These are phyloP conservation scores for Semicossyphus pulcher DNA, from an alignment of 2,113 vertebrate species.

Conservation along the genomic window DNA sequence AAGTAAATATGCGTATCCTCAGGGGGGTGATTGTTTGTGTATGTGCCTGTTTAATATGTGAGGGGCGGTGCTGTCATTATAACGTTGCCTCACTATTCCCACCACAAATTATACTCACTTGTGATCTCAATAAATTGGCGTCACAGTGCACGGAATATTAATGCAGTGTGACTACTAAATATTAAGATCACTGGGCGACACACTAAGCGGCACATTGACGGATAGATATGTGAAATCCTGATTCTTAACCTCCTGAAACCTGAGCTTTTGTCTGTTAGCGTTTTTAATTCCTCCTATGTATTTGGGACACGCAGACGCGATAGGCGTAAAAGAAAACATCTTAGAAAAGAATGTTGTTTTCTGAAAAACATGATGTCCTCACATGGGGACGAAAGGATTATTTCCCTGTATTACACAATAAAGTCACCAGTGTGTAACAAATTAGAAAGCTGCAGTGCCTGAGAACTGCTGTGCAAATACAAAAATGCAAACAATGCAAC, in stretches of 20 bases:
- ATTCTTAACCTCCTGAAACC: background rate
- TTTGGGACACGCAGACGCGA: too few species aligned
- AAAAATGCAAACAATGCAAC: too few species aligned
- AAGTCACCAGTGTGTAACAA: too few species aligned
- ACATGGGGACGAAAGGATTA: background rate
- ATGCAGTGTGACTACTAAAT: constrained; percentile 56
- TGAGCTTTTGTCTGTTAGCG: background rate
- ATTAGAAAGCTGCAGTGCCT: too few species aligned
- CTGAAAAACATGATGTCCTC: background rate
- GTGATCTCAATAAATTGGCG: constrained; percentile 68
- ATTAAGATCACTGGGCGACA: background rate
- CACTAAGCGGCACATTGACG: too few species aligned
- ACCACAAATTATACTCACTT: constrained; percentile 70
- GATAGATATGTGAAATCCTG: too few species aligned
- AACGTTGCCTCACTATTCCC: constrained; percentile 58
- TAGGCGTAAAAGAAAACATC: too few species aligned
- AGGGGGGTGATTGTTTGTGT: constrained; percentile 14
- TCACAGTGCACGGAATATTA: constrained; percentile 60
- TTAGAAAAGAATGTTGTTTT: too few species aligned
- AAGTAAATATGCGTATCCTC: background rate
- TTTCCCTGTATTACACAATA: too few species aligned
- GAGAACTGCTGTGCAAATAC: too few species aligned
- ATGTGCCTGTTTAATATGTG: constrained; percentile 43
- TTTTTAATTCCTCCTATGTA: too few species aligned
- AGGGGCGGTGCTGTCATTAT: background rate